phyloP scores from a whole-genome alignment of 2,888 invertebrate species.

The Torymus tubicola region DNA sequence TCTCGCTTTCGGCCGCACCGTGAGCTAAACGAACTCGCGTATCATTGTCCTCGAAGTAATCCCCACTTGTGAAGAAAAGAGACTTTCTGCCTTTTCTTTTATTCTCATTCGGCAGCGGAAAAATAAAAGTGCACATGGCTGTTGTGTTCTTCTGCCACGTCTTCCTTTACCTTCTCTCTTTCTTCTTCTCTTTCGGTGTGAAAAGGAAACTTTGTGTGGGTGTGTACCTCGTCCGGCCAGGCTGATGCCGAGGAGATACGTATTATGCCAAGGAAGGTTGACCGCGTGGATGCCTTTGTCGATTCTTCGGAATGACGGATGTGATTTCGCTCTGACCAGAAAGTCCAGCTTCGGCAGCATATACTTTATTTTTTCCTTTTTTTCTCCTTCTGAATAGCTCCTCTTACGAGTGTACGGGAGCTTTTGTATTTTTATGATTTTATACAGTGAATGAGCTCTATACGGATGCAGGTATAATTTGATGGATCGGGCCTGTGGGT shows the following conservation, averaged over 20 bases:
- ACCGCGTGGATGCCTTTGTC: slow-evolving; percentile 40
- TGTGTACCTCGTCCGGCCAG: background rate
- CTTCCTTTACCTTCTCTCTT: slow-evolving; percentile 1
- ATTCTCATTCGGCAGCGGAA: slow-evolving; percentile 11
- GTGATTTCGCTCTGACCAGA: slow-evolving; percentile 37
- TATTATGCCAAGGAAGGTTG: slow-evolving; percentile 23
- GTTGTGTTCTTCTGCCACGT: background rate
- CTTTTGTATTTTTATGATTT: slow-evolving; percentile 6
- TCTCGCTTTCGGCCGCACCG: background rate
- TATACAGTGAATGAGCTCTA: background rate
- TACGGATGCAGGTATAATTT: background rate
- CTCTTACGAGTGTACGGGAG: slow-evolving; percentile 8
- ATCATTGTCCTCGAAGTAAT: slow-evolving; percentile 45
- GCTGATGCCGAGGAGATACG: slow-evolving; percentile 8
- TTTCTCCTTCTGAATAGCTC: slow-evolving; percentile 2
- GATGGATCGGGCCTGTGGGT: too few species aligned
- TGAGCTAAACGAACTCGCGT: background rate
- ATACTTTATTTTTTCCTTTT: slow-evolving; percentile 7
- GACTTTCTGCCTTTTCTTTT: slow-evolving; percentile 34
- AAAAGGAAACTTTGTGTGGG: slow-evolving; percentile 43
- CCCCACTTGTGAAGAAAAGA: slow-evolving; percentile 42
- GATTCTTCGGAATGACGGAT: slow-evolving; percentile 48
- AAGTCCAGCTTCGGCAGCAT: slow-evolving; percentile 6
- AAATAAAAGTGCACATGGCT: slow-evolving; percentile 22
- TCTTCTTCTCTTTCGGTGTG: slow-evolving; percentile 7